A percentile compares a stretch with the other conserved stretches of the same genome.
These are phyloP conservation scores for Phthorimaea operculella DNA, from an alignment of 1,140 invertebrate genomes.

Conservation along the genomic window DNA sequence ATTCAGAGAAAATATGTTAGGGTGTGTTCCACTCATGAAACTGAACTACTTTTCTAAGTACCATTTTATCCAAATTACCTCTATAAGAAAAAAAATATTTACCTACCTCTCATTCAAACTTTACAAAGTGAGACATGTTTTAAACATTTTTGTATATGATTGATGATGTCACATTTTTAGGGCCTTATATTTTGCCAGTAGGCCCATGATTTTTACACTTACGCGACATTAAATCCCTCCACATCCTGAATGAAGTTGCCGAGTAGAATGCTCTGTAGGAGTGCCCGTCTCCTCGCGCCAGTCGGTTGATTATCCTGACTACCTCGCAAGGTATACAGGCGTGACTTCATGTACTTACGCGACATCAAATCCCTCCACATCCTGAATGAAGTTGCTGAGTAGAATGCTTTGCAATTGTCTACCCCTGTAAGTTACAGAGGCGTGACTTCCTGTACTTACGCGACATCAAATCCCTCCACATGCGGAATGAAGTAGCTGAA, in stretches of 20 bases:
- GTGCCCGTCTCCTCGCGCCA: conserved; percentile 73
- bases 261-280: conserved; percentile 75
- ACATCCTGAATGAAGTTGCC: conserved; percentile 75
- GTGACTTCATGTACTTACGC: conserved; percentile 69
- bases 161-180: too few species aligned
- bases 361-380: conserved; percentile 88
- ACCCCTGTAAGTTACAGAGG: neutral
- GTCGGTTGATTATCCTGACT: conserved; percentile 76
- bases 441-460: conserved; percentile 70
- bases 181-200: too few species aligned
- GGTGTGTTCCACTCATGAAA: too few species aligned
- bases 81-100: too few species aligned
- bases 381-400: conserved; percentile 74
- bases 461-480: conserved; percentile 87
- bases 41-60: too few species aligned
- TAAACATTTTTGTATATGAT: too few species aligned
- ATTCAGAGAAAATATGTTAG: too few species aligned
- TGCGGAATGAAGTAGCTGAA: conserved; percentile 73
- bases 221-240: conserved; percentile 89
- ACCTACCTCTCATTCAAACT: too few species aligned
- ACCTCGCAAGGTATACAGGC: too few species aligned
- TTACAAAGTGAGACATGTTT: too few species aligned
- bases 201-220: too few species aligned
- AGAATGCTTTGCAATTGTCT: conserved; percentile 74
- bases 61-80: too few species aligned